Percentiles rank a stretch among this genome's conserved stretches.
phyloP scores from a whole-genome alignment of 2,888 invertebrate genomes.

The Clunio marinus region DNA sequence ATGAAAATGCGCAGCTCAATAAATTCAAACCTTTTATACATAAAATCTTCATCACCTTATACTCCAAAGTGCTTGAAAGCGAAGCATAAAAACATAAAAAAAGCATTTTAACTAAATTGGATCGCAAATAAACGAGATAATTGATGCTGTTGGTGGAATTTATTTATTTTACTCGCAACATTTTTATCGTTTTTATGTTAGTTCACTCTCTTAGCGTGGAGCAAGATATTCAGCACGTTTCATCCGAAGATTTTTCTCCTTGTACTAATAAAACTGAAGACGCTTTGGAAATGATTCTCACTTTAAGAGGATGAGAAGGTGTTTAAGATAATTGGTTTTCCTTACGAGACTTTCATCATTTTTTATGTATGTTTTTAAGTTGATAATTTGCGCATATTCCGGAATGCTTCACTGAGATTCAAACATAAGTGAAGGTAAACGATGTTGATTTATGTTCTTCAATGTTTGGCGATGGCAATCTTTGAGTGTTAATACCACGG shows the following conservation, averaged over 20 bases:
- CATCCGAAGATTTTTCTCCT: not conserved
- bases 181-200: not conserved
- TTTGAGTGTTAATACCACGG: not conserved
- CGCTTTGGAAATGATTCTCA: too few relatives aligned
- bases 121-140: constrained; percentile 37
- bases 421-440: not conserved
- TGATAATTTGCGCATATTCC: not conserved
- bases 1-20: constrained; percentile 7
- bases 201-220: too few relatives aligned
- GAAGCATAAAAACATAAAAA: constrained; percentile 5
- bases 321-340: constrained; percentile 20
- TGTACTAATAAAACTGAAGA: too few relatives aligned
- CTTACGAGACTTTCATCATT: constrained; percentile 2
- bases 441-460: not conserved
- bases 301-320: constrained; percentile 22
- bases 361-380: not conserved
- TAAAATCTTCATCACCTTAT: constrained; percentile 18
- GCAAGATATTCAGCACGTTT: too few relatives aligned
- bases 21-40: not conserved
- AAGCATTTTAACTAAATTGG: constrained; percentile 28
- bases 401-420: not conserved
- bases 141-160: constrained; percentile 28
- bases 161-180: not conserved
- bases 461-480: not conserved
- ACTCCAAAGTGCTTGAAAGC: not conserved